Evolutionary conservation across 2,113 vertebrate genomes (phyloP).

Genomic region (Orthonyx spaldingii): DNA sequence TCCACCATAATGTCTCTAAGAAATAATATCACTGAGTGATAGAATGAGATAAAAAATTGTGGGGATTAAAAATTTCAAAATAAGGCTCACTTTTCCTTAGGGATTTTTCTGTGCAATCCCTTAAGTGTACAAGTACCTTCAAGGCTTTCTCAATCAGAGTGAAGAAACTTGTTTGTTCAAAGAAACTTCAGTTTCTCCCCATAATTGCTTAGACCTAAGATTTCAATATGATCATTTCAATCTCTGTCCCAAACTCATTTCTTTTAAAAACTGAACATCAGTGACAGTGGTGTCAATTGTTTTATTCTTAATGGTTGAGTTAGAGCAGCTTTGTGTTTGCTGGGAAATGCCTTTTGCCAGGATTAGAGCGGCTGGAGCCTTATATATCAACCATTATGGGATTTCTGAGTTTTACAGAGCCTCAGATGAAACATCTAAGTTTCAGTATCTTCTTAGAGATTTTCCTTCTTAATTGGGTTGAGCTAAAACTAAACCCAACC

Average conservation of each 20-base stretch:
- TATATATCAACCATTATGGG: not conserved
- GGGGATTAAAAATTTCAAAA: not conserved
- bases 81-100: not conserved
- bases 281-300: not conserved
- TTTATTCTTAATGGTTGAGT: not conserved
- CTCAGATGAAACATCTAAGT: not conserved
- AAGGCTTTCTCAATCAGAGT: not conserved
- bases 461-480: not conserved
- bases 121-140: not conserved
- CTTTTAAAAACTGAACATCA: not conserved
- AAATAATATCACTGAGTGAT: not conserved
- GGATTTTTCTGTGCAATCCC: not conserved
- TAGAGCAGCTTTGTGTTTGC: not conserved
- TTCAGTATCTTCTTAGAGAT: not conserved
- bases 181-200: not conserved
- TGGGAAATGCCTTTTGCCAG: not conserved
- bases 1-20: not conserved
- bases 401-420: not conserved
- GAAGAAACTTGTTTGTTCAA: not conserved
- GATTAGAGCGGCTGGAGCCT: not conserved
- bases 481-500: not conserved
- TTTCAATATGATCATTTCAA: not conserved
- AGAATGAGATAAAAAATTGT: not conserved
- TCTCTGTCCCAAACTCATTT: not conserved
- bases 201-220: not conserved